Evolutionary conservation across 2,113 vertebrate genomes (phyloP), one percentile per base, ranked within the genome.

Genomic region (Phrynosoma platyrhinos): DNA sequence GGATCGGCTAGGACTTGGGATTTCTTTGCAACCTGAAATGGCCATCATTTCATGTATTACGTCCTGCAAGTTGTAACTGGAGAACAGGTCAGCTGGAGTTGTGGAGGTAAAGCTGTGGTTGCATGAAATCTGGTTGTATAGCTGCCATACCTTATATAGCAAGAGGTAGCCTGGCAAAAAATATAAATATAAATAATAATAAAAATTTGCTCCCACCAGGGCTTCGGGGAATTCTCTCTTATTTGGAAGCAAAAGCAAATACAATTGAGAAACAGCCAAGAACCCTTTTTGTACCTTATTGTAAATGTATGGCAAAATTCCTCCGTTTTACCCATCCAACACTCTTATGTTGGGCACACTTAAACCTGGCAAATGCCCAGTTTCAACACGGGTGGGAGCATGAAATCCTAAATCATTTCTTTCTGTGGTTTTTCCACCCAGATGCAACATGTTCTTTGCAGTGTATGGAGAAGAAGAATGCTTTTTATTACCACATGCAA

Each of bases 401-500:
- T 6, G n/a, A 30, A 18, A 2, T 5, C 40, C 42, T 66, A 76
- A 21, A 71, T 68, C 13, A 64, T 80, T 87, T 88, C 87, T 79
- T 21, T 62, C 64, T 55, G 92, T 58, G 47, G 79, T 82, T 93
- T 79, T 87, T 55, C 21, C 12, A 10, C 53, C 83, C 52, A 14
- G 27, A 66, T 62, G 10, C 42, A 79, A 64, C 66, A 0, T 27
- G 58, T 90, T 91, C 69, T 23, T 0, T 81, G 52, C 87, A 64
- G 79, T 78, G 30, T 7, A 3, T 2, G 5, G 76, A 91, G 53
- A 55, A 76, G 64, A 68, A 82, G 89, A 88, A 7, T 4, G 58
- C 13, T 85, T 90, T 92, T 88, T 53, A 47, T n/a, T 90, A 91
- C 89, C 66, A 76, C 21, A 83, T 32, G 42, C 87, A 90, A 12